A percentile compares a stretch with the other conserved stretches of the same genome.
These are phyloP conservation scores for Erebia aethiops DNA, from an alignment of 2,888 invertebrate genomes.

Conservation along the genomic window DNA sequence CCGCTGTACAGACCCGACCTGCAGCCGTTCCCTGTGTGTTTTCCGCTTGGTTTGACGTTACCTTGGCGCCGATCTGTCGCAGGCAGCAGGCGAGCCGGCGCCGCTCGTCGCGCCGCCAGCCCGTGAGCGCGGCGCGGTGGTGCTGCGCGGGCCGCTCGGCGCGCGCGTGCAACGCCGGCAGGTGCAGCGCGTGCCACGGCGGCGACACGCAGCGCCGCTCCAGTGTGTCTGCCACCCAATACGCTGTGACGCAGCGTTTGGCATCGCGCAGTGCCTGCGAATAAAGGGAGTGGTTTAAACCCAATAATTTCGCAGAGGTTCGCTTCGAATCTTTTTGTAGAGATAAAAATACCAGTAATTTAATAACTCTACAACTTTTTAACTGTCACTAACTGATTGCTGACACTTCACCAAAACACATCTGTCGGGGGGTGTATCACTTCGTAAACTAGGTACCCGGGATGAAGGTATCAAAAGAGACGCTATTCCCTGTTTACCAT, in stretches of 20 bases:
- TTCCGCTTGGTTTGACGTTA: slow-evolving; percentile 48
- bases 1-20: too few species aligned
- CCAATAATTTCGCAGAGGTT: background rate
- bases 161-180: slow-evolving; percentile 88
- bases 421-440: too few species aligned
- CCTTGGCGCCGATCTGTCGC: slow-evolving; percentile 92
- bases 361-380: too few species aligned
- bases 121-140: slow-evolving; percentile 92
- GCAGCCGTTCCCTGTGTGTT: too few species aligned
- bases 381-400: too few species aligned
- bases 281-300: background rate
- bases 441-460: too few species aligned
- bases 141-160: slow-evolving; percentile 88
- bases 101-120: slow-evolving; percentile 95
- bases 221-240: slow-evolving; percentile 96
- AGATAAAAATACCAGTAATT: too few species aligned
- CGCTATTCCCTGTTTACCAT: too few species aligned
- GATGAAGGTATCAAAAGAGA: too few species aligned
- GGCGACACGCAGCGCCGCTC: slow-evolving; percentile 92
- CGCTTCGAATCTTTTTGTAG: too few species aligned
- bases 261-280: slow-evolving; percentile 84
- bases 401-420: too few species aligned
- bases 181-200: slow-evolving; percentile 96
- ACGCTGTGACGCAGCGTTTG: slow-evolving; percentile 90
- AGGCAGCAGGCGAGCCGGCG: slow-evolving; percentile 92